Conservation (phyloP, 2,797 vertebrate genomes). For the Pygocentrus nattereri region DNA sequence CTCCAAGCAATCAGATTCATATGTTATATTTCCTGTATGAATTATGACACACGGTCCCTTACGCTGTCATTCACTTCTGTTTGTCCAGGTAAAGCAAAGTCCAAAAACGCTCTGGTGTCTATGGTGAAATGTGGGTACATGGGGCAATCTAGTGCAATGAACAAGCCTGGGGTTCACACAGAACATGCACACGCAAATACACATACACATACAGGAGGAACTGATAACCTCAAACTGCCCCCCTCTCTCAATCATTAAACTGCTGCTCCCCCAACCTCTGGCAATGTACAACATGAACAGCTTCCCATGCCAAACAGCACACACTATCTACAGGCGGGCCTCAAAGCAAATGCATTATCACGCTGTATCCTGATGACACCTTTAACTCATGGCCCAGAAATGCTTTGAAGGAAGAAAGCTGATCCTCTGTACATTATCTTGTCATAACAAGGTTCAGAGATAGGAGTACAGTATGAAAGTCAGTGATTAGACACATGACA, state of each 20-base stretch:
- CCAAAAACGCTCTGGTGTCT: slow-evolving; percentile 47
- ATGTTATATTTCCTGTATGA: not conserved
- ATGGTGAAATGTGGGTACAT: slow-evolving; percentile 54
- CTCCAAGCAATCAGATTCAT: slow-evolving; percentile 1
- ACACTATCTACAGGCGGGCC: slow-evolving; percentile 21
- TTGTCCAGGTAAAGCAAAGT: slow-evolving; percentile 56
- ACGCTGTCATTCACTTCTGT: slow-evolving; percentile 26
- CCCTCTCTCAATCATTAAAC: slow-evolving; percentile 51
- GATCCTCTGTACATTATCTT: slow-evolving; percentile 18
- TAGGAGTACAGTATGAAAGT: not conserved
- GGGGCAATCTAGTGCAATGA: slow-evolving; percentile 51
- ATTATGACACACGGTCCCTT: slow-evolving; percentile 7
- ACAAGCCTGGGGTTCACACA: slow-evolving; percentile 31
- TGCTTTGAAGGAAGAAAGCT: not conserved
- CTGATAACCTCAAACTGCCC: slow-evolving; percentile 26
- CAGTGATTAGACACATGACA: not conserved
- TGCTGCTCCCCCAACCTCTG: not conserved
- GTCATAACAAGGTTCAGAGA: slow-evolving; percentile 20
- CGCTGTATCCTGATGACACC: slow-evolving; percentile 16
- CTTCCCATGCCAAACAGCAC: slow-evolving; percentile 27
- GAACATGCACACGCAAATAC: slow-evolving; percentile 23
- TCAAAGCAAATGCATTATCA: slow-evolving; percentile 20
- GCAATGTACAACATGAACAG: slow-evolving; percentile 14
- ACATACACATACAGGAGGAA: slow-evolving; percentile 34
- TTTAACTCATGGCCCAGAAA: slow-evolving; percentile 9